Base-by-base conservation (phyloP, 2,113 vertebrate species). In the Vidua macroura region DNA sequence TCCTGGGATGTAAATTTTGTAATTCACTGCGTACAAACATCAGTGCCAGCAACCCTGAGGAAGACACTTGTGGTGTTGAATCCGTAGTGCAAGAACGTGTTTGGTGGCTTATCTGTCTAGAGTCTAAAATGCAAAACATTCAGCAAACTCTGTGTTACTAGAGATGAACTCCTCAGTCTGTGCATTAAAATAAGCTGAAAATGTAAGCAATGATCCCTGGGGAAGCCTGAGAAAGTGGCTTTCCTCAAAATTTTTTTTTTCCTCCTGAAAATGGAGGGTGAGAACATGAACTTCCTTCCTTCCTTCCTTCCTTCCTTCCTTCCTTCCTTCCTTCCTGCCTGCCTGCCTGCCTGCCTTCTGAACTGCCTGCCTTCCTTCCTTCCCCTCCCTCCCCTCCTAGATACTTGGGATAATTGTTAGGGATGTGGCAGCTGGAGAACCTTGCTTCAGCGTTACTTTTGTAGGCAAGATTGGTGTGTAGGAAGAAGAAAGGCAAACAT, bases 71-170 rank as follows among this genome's bases (percentile, higher is more conserved):
- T 46, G 58, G 60, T 67, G 52, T 48, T 33, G 41, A 62, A 83
- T 77, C 52, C 8, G 18, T n/a, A 75, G 51, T 39, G 52, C 52
- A 64, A 17, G 66, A 84, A 68, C 0, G 0, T 7, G 2, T 64
- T 77, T 59, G 20, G 80, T 76, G 66, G 21, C 31, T 80, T 83
- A 49, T n/a, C 67, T 62, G 33, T 63, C 48, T 52, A 3, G 58
- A 82, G 24, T 49, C 52, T 64, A 66, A 90, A 92, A 70, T 81
- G 48, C 67, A 79, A 90, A 95, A 15, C 39, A 27, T 48, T 41
- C 66, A 44, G 68, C 63, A 80, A 83, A n/a, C 37, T n/a, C 1
- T 33, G 39, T 24, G 10, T 52, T 60, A 27, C 56, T 73, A 31
- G 66, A 85, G 48, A 49, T 68, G 9, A 39, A 43, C 49, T 53